Base-by-base conservation (phyloP, 1,140 invertebrate species). In the Calephelis nemesis region DNA sequence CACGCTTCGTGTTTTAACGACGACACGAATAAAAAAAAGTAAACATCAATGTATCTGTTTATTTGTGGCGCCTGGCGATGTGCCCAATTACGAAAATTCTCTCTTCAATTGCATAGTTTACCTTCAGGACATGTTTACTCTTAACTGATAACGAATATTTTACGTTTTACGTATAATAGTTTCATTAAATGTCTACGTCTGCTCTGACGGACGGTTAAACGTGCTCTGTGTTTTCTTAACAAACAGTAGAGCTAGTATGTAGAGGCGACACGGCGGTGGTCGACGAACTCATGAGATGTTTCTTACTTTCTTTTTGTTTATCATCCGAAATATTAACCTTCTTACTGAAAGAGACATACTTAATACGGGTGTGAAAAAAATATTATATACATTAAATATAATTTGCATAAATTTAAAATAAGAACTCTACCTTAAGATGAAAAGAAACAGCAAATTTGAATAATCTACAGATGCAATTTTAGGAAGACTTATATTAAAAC, bases 61-160 rank as follows among this genome's bases (percentile, higher is more conserved):
- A 66, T 66, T 66, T 66, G 39, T 65, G 54, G 65, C 40, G 40
- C 13, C 65, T 66, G 65, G 65, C 65, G 40, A n/a, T 15, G 10
- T 66, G 65, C 65, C 65, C 65, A 58, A 66, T 66, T 66, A 58
- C 42, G 42, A 58, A 58, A 66, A 45, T 45, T 3, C 42, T 45
- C 42, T 45, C 6, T 45, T 45, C 42, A 45, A 45, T 45, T 45
- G 42, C 42, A 45, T 45, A 45, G 42, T 45, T 58, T 45, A 13
- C 52, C 50, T 47, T 48, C 62, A 13, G 52, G 12, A 52, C 13
- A 40, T 30, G 52, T 50, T 65, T 9, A 52, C 5, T 66, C 12
- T 66, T 40, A 4, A 47, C 13, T 11, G 50, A 54, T 66, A 54
- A 45, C 52, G 45, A 10, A 52, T 52, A 48, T 19, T 13, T 12